Evolutionary conservation across 2,113 vertebrate genomes (phyloP), one percentile per base, ranked within the genome.

Genomic region (Myotis davidii): DNA sequence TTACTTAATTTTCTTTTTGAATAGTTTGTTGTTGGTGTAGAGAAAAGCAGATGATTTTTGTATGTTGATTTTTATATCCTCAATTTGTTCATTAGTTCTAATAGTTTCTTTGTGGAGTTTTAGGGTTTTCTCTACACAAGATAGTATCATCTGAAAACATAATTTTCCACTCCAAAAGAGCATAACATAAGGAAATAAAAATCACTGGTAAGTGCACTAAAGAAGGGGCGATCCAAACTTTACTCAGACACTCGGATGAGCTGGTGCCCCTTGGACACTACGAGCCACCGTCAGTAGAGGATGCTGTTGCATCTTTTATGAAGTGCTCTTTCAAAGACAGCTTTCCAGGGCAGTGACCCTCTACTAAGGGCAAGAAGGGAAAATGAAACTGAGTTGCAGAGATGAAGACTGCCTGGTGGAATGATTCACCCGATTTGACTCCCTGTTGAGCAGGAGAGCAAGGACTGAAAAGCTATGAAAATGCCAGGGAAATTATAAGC

Each of bases 241-340:
- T 1, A 5, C 29, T 37, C 39, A 56, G 56, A 65, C 25, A 4
- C 27, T 14, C 12, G 25, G 39, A 25, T 5, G 48, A 65, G 13
- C 12, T 6, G 10, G 29, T 37, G 21, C 8, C 37, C 32, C 12
- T 48, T 32, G 34, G 90, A 70, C 12, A n/a, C 37, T 95, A 13
- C 45, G 9, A 91, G 29, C 27, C 84, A 52, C 3, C 11, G 95
- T 84, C 97, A 93, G 95, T 48, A 97, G 96, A 97, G 97, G 97
- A 81, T 90, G 92, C 95, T 96, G 81, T 97, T 97, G 96, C 48
- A 13, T 79, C 92, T 96, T 83, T 91, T 88, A 87, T 77, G 70
- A 52, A 74, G 23, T 20, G 5, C 13, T 61, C 50, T 81, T 87
- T 83, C 72, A 37, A 32, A 69, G 64, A 54, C 52, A 17, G 18